Evolutionary conservation across 2,113 vertebrate species (phyloP).

Genomic region (Prunella fulvescens): DNA sequence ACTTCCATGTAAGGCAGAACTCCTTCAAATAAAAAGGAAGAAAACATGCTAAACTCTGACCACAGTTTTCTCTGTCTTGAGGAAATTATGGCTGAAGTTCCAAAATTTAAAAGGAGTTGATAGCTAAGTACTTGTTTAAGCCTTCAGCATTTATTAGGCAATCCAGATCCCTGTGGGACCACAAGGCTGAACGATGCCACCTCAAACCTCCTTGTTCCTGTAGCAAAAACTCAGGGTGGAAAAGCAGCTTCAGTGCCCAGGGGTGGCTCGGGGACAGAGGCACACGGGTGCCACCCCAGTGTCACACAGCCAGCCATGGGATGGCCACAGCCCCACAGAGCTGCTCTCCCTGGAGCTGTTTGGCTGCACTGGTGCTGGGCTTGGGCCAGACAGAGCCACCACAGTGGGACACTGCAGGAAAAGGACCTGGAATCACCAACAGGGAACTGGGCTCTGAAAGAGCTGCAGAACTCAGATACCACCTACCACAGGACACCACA

Average conservation of each 20-base stretch:
- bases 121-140: neutral
- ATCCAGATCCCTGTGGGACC: neutral
- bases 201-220: neutral
- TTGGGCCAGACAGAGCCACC: neutral
- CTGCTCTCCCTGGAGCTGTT: neutral
- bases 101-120: neutral
- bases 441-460: neutral
- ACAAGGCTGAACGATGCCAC: neutral
- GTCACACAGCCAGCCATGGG: neutral
- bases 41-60: neutral
- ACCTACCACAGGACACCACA: conserved; percentile 24
- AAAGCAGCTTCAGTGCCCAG: neutral
- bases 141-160: neutral
- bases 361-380: neutral
- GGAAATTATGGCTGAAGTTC: neutral
- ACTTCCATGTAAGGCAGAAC: conserved; percentile 36
- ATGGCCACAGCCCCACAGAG: neutral
- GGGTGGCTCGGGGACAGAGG: neutral
- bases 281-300: neutral
- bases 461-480: conserved; percentile 3
- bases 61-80: neutral
- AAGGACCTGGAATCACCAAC: neutral
- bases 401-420: neutral
- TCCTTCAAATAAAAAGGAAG: neutral
- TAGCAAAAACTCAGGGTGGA: rapidly evolving